Conservation (phyloP, 2,113 vertebrate species). For the Chlamydotis undulata region DNA sequence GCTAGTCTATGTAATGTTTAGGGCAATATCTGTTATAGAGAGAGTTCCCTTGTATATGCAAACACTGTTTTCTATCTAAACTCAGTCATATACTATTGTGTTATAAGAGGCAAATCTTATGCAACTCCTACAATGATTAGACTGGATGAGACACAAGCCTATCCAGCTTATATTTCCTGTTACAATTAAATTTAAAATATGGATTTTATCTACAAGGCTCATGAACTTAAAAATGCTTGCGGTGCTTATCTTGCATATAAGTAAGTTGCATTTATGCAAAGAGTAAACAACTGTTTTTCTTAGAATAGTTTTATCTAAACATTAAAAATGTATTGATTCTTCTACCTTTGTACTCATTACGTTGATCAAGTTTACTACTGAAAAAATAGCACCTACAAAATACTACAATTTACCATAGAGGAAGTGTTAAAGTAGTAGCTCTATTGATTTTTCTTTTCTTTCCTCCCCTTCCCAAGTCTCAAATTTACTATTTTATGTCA, state of each 20-base stretch:
- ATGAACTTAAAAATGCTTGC: neutral
- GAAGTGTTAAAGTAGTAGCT: neutral
- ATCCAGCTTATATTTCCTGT: neutral
- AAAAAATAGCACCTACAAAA: slow-evolving; percentile 2
- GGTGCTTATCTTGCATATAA: neutral
- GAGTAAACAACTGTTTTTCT: neutral
- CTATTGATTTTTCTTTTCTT: neutral
- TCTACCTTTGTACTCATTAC: neutral
- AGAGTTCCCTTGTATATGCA: neutral
- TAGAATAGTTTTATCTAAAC: neutral
- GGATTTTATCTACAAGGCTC: neutral
- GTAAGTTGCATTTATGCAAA: neutral
- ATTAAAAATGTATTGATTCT: neutral
- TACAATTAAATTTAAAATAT: neutral
- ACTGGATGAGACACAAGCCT: neutral
- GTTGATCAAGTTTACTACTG: neutral
- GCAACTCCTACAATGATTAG: neutral
- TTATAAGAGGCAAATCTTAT: neutral
- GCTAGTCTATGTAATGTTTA: neutral
- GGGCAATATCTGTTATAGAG: neutral
- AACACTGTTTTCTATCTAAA: neutral
- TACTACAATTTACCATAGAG: neutral
- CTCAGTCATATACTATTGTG: neutral
- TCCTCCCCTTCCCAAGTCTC: neutral
- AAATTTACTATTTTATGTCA: slow-evolving; percentile 29